phyloP scores from a whole-genome alignment of 2,888 invertebrate genomes.

The Diabrotica balteata region DNA sequence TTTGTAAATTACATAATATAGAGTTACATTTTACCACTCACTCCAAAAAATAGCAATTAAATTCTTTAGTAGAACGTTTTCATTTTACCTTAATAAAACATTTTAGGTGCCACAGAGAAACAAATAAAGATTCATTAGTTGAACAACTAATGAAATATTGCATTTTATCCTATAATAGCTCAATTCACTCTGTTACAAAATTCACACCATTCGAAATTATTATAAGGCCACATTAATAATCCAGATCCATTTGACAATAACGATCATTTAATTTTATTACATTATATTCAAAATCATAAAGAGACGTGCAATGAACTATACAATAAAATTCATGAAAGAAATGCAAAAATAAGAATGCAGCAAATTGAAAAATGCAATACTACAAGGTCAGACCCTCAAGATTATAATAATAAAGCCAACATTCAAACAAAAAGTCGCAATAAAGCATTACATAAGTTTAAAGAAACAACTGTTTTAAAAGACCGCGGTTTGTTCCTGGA shows the following conservation, averaged over 20 bases:
- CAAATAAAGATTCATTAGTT: conserved; percentile 8
- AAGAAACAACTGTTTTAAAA: neutral
- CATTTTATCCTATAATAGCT: conserved; percentile 32
- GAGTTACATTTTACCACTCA: conserved; percentile 27
- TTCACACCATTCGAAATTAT: conserved; percentile 32
- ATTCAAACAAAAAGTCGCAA: neutral
- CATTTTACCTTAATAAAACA: neutral
- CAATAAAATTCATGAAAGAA: conserved; percentile 5
- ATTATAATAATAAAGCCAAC: conserved; percentile 9
- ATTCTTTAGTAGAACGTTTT: no score
- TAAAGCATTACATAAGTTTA: neutral
- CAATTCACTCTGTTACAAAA: conserved; percentile 27
- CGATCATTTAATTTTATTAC: conserved; percentile 8
- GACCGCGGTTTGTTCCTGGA: neutral
- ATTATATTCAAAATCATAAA: conserved; percentile 17
- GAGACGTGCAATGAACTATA: conserved; percentile 3
- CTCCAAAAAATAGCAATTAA: conserved; percentile 28
- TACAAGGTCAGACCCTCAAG: neutral
- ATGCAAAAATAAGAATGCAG: neutral
- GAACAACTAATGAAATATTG: conserved; percentile 23
- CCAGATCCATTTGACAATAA: conserved; percentile 15
- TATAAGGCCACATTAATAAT: conserved; percentile 25
- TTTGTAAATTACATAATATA: conserved; percentile 33
- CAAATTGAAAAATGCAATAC: neutral
- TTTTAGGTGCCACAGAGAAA: conserved; percentile 2